Evolutionary conservation across 2,113 vertebrate genomes (phyloP).

Genomic region (Dinomys branickii): DNA sequence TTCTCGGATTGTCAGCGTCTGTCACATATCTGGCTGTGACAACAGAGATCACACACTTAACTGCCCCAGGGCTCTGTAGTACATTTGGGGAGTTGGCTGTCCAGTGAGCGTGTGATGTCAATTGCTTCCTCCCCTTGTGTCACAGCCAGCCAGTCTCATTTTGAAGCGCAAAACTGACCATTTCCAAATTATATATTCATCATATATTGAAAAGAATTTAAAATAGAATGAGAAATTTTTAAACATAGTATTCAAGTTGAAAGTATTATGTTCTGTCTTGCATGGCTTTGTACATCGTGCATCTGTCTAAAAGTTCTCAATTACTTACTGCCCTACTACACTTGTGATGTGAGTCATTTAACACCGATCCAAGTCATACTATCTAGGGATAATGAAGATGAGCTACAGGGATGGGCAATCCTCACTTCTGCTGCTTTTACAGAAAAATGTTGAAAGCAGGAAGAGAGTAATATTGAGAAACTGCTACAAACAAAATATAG

Average conservation of each 20-base stretch:
- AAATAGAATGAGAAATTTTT: neutral
- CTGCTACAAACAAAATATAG: neutral
- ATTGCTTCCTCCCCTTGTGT: neutral
- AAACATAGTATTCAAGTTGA: neutral
- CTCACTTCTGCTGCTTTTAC: neutral
- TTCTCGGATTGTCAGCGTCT: neutral
- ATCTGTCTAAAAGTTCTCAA: neutral
- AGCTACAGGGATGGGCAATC: neutral
- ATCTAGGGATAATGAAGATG: neutral
- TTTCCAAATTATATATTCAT: neutral
- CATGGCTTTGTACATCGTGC: neutral
- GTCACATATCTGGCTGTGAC: neutral
- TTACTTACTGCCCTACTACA: neutral
- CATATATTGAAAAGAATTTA: neutral
- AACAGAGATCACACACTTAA: too few species aligned
- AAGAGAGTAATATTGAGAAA: neutral
- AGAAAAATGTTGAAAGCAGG: neutral
- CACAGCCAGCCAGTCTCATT: neutral
- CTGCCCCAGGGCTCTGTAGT: neutral
- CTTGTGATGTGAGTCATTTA: neutral
- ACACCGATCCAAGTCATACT: neutral
- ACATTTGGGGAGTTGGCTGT: rapidly evolving
- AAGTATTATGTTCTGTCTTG: neutral
- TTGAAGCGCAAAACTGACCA: neutral
- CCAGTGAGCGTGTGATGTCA: rapidly evolving